Evolutionary conservation across 2,113 vertebrate genomes (phyloP), one percentile per base, ranked within the genome.

Genomic region (Tragelaphus buxtoni): DNA sequence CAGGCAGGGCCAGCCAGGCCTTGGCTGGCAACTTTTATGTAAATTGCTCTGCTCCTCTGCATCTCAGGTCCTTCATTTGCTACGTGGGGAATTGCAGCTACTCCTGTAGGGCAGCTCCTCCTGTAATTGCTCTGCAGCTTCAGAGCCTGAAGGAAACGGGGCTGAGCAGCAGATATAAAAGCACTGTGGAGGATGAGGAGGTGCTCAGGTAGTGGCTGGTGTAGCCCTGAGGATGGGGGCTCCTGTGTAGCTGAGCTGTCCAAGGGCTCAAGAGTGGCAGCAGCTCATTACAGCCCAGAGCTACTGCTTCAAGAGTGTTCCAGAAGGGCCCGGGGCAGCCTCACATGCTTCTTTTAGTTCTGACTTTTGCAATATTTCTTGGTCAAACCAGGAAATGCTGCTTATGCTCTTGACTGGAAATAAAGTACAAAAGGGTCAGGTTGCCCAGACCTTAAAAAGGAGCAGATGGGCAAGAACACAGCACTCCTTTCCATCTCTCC

Each of bases 281-380:
- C 7, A 14, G 61, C 9, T 39, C 7, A n/a, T 88, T 2, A 17
- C 53, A 74, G 32, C 53, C 35, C 47, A 9, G 49, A 55, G 56
- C 9, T 10, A 80, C 88, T 53, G 63, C 4, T 1, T 7, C n/a
- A 55, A 42, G 80, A 63, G 6, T 30, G 9, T 69, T 92, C 63
- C 26, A 63, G 80, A 51, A 96, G 17, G 14, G 30, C 6, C 72
- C 5, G 0, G 49, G 83, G 53, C 3, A 55, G 61, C 35, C 26
- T 60, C 18, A 5, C 24, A 55, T 6, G 9, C 16, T 84, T 51
- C 65, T 58, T 84, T 91, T 45, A 26, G 30, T 30, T 96, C 60
- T 88, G 65, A 88, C 22, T 49, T 95, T 84, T 49, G 35, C 35
- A 90, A 20, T 49, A 49, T 97, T 93, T 97, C 63, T 51, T 56